phyloP scores from a whole-genome alignment of 2,888 invertebrate genomes.

The Drosophila mercatorum region DNA sequence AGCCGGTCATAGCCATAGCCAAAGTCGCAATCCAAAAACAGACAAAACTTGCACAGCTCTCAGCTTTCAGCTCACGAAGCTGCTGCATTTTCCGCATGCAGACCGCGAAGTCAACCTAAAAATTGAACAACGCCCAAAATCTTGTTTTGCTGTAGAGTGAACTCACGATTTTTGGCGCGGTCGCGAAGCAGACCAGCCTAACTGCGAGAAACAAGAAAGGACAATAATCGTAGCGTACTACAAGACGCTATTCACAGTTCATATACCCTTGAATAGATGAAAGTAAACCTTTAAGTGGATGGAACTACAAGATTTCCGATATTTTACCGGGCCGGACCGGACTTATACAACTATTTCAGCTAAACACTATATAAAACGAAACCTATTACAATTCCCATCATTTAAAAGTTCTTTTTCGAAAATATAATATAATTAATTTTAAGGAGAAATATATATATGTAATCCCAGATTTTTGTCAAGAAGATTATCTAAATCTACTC shows the following conservation, averaged over 20 bases:
- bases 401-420: no score
- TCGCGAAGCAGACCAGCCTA: constrained; percentile 34
- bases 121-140: constrained; percentile 81
- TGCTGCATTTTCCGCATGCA: constrained; percentile 68
- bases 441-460: no score
- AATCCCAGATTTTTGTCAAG: no score
- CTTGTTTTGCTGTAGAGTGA: constrained; percentile 71
- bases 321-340: background rate
- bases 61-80: constrained; percentile 63
- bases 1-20: constrained; percentile 7
- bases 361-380: no score
- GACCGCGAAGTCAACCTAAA: constrained; percentile 64
- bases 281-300: background rate
- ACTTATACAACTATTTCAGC: no score
- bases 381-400: no score
- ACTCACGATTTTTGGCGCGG: constrained; percentile 74
- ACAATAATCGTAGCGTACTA: constrained; percentile 36
- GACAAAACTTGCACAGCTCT: constrained; percentile 39
- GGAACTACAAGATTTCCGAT: background rate
- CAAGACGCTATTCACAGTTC: constrained; percentile 11
- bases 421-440: no score
- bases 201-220: constrained; percentile 41
- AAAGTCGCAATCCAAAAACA: constrained; percentile 22
- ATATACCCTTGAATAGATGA: constrained; percentile 28
- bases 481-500: no score